These are phyloP conservation scores for Jaculus jaculus DNA, from an alignment of 2,113 vertebrate genomes.

Conservation along the genomic window DNA sequence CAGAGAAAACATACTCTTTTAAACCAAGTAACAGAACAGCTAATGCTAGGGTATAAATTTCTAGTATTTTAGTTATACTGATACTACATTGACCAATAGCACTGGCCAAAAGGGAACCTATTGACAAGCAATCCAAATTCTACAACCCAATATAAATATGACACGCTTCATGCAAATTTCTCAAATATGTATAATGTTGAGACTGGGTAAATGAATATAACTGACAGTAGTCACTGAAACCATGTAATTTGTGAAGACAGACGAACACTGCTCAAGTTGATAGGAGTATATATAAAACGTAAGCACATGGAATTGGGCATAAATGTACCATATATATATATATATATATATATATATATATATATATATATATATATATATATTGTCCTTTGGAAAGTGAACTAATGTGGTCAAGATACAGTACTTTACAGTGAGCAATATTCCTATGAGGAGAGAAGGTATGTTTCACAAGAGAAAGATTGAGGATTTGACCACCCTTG, in stretches of 20 bases:
- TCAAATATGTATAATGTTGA: background rate
- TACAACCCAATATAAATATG: background rate
- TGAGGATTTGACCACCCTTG: background rate
- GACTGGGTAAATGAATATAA: background rate
- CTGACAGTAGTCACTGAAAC: no score
- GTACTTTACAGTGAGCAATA: background rate
- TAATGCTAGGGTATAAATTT: background rate
- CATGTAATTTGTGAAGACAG: background rate
- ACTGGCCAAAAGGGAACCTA: background rate
- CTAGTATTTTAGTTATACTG: background rate
- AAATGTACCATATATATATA: no score
- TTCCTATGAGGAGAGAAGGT: background rate
- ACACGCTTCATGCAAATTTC: background rate
- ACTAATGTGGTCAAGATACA: background rate
- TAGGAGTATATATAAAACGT: background rate
- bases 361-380: no score
- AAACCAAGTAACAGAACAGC: no score
- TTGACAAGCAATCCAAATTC: background rate
- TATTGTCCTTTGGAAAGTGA: conserved; percentile 25
- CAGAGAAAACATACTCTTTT: no score
- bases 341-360: no score
- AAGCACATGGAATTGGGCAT: background rate
- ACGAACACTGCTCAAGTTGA: background rate
- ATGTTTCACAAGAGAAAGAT: conserved; percentile 4
- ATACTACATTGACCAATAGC: background rate